Conservation (phyloP, 2,888 invertebrate genomes). For the Heliconius cydno region DNA sequence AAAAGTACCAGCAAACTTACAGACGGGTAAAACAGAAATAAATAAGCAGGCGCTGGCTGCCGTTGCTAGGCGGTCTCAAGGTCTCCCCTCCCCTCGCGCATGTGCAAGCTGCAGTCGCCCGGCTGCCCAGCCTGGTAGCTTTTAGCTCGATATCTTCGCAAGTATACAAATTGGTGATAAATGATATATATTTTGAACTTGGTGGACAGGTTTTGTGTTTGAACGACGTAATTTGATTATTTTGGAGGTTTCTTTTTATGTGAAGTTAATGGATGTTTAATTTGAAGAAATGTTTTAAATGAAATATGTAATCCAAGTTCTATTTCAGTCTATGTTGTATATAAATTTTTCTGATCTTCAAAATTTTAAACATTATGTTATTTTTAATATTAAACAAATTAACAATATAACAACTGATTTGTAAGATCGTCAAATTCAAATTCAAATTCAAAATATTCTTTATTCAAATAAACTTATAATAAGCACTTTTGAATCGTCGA, state of each 20-base stretch:
- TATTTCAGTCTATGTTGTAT: no score
- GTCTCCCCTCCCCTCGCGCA: conserved; percentile 60
- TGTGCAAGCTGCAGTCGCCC: conserved; percentile 48
- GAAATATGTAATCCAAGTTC: no score
- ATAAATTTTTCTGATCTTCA: no score
- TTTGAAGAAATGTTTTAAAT: no score
- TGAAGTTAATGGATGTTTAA: neutral
- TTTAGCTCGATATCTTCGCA: conserved; percentile 25
- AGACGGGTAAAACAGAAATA: conserved; percentile 78
- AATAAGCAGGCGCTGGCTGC: conserved; percentile 65
- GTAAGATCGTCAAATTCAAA: no score
- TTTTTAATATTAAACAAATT: no score
- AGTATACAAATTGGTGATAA: conserved; percentile 12
- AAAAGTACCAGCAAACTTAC: conserved; percentile 71
- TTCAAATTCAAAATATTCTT: no score
- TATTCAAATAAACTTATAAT: no score
- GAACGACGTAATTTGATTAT: conserved; percentile 12
- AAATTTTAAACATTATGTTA: no score
- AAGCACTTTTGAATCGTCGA: no score
- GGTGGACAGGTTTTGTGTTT: conserved; percentile 18
- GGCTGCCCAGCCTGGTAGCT: conserved; percentile 26
- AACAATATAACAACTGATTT: no score
- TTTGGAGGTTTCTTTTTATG: neutral
- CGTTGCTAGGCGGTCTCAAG: conserved; percentile 81
- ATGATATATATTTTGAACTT: conserved; percentile 13